phyloP scores from a whole-genome alignment of 2,113 vertebrate species.

The Etheostoma spectabile region DNA sequence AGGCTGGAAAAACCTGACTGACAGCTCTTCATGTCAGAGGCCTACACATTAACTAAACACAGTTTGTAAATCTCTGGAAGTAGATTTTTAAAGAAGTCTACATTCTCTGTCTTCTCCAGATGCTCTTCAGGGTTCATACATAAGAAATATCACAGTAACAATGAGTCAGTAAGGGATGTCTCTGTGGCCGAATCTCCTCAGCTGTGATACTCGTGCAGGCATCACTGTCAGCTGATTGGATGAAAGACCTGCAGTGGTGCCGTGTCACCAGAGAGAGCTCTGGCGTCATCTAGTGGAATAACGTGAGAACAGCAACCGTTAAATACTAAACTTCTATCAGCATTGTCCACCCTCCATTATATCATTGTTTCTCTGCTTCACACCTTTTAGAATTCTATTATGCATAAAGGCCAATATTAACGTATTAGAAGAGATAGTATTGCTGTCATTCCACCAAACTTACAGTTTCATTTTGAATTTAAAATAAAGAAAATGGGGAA shows the following conservation, averaged over 20 bases:
- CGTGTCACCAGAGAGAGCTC: slow-evolving; percentile 18
- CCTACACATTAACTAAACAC: background rate
- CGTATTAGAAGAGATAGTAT: background rate
- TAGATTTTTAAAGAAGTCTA: background rate
- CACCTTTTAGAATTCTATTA: background rate
- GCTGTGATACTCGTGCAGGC: background rate
- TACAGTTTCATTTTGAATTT: background rate
- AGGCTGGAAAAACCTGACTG: background rate
- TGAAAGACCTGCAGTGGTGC: background rate
- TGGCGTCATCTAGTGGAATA: slow-evolving; percentile 62
- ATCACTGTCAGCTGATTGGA: background rate
- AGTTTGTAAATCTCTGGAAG: background rate
- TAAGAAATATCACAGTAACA: background rate
- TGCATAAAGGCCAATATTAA: background rate
- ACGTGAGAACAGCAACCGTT: too few species aligned
- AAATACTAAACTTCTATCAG: background rate
- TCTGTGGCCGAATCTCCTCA: background rate
- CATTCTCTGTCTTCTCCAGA: background rate
- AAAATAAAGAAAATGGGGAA: too few species aligned
- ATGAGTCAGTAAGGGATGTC: background rate
- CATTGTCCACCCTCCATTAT: background rate
- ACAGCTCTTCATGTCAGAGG: slow-evolving; percentile 26
- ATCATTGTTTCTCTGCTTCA: background rate
- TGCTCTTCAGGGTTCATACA: background rate
- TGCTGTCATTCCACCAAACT: background rate